Base-by-base conservation (phyloP, 2,888 invertebrate species). In the Drosophila borealis region DNA sequence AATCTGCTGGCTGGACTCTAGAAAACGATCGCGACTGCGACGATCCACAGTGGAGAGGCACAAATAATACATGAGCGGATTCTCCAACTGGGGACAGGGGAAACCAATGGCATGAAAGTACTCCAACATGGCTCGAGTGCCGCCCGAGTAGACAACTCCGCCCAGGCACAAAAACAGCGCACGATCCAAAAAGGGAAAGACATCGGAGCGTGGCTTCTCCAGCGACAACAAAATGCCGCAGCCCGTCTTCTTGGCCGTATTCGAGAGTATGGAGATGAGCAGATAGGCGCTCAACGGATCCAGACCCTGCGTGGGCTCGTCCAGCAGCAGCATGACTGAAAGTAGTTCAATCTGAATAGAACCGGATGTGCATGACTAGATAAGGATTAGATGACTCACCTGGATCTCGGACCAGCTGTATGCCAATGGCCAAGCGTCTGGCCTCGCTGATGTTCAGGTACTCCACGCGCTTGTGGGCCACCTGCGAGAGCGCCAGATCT, bases 41-140 rank as follows among this genome's bases (percentile, higher is more conserved):
- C 94, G 91, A 90, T 95, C 95, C 17, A 95, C 95, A 2, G 95
- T 95, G 61, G 94, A 94, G 14, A 95, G 90, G 78, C 95, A 95
- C 57, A 95, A 93, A 91, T 98, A 99, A 92, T 98, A 99, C 96
- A 98, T 98, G n/a, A 99, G 93, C 0, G 99, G 99, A 92, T 99
- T 99, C 91, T 99, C 99, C 51, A 98, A 93, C 90, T 98, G 97
- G 0, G 99, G 99, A 92, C 99, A 99, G 0, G 98, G 98, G 91
- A 98, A 98, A 2, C 99, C 99, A 78, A 99, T 97, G 74, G 96
- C 96, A 61, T 97, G 96, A 92, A 99, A 99, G 92, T 99, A 99
- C 90, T 97, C 97, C 68, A 99, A 93, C 94, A 99, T 96, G 81
- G 97, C 96, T 56, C 97, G 94, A 0, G 98, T 98, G 10, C 97